These are phyloP conservation scores for Aurelia sp. DNA, from an alignment of 30 jellyfish, hydroid and myxozoan genomes.

Conservation along the genomic window DNA sequence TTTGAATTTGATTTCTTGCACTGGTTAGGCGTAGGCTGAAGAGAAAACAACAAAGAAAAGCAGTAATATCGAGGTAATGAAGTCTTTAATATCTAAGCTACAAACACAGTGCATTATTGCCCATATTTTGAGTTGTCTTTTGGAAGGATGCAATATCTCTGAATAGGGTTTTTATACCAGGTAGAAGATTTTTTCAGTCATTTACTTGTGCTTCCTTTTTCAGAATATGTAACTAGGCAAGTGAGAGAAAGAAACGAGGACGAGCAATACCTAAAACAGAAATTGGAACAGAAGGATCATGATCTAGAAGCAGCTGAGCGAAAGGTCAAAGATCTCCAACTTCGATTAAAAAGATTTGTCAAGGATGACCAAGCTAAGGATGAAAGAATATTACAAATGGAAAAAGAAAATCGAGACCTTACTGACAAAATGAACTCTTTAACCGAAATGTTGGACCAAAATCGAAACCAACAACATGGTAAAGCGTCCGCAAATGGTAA, in stretches of 20 bases:
- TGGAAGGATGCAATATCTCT: too few relatives aligned
- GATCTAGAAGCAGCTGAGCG: slow-evolving; percentile 84
- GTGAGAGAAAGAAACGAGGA: slow-evolving; percentile 83
- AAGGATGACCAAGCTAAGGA: slow-evolving; percentile 94
- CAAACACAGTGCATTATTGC: too few relatives aligned
- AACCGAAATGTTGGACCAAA: slow-evolving; percentile 72
- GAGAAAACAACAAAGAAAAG: too few relatives aligned
- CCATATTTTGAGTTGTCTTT: too few relatives aligned
- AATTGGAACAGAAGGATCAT: slow-evolving; percentile 73
- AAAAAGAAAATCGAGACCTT: slow-evolving; percentile 68
- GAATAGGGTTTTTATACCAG: too few relatives aligned
- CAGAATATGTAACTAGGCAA: slow-evolving; percentile 83
- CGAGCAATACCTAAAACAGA: slow-evolving; percentile 50
- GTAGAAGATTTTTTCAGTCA: too few relatives aligned
- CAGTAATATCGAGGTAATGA: too few relatives aligned
- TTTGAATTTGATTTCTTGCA: too few relatives aligned
- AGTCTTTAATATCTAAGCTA: too few relatives aligned
- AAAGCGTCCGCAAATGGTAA: slow-evolving; percentile 6
- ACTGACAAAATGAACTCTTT: slow-evolving; percentile 62
- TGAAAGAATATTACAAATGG: slow-evolving; percentile 73
- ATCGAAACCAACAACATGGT: slow-evolving; percentile 12
- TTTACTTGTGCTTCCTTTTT: too few relatives aligned
- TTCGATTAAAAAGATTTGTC: slow-evolving; percentile 83
- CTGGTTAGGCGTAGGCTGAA: too few relatives aligned
- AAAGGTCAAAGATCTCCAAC: slow-evolving; percentile 87